A percentile compares a stretch with the other conserved stretches of the same genome.
Conservation (phyloP, 2,888 invertebrate species). For the Leptarthrus brevirostris region DNA sequence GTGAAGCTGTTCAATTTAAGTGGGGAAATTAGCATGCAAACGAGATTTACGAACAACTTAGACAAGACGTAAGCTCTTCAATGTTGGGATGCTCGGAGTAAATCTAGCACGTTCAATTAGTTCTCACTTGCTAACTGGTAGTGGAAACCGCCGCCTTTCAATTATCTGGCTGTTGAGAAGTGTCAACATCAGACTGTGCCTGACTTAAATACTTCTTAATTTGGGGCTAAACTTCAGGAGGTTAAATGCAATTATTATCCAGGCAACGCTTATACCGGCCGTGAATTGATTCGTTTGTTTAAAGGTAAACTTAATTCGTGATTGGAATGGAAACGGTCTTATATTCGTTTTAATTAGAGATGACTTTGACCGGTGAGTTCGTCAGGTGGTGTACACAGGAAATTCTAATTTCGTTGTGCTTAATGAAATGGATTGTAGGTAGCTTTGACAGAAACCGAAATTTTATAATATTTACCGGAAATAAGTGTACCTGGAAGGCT, state of each 20-base stretch:
- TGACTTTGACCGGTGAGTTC: too few relatives aligned
- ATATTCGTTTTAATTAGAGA: too few relatives aligned
- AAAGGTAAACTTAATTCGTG: not conserved
- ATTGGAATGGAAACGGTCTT: conserved; percentile 15
- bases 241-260: not conserved
- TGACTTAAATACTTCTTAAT: conserved; percentile 27
- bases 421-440: too few relatives aligned
- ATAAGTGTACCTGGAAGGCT: too few relatives aligned
- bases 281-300: conserved; percentile 4
- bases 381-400: too few relatives aligned
- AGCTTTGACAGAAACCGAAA: too few relatives aligned
- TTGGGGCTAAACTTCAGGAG: conserved; percentile 1
- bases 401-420: too few relatives aligned
- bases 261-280: not conserved
- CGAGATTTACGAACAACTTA: not conserved
- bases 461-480: too few relatives aligned
- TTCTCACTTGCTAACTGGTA: conserved; percentile 19
- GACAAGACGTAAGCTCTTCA: not conserved
- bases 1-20: conserved; percentile 12
- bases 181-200: conserved; percentile 2
- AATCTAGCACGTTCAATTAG: conserved; percentile 36
- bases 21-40: conserved; percentile 6
- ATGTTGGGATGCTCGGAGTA: not conserved
- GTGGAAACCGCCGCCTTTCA: conserved; percentile 15
- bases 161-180: conserved; percentile 3